Evolutionary conservation across 2,113 vertebrate species (phyloP), one percentile per base, ranked within the genome.

Genomic region (Chloropsis hardwickii): DNA sequence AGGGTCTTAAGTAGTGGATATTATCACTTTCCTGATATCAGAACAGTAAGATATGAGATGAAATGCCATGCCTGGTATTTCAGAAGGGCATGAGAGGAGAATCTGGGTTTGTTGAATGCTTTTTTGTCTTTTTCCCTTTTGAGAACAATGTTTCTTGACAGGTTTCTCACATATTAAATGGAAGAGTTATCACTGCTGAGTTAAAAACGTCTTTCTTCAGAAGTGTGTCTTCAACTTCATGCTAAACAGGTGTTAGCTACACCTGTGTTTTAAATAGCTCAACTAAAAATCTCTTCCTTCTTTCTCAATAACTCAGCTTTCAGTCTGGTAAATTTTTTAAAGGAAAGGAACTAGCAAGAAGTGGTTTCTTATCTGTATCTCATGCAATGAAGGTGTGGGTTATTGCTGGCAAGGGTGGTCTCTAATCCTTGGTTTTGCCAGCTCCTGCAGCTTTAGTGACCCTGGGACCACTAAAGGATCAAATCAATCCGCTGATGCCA

Each of bases 231-330:
- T 91, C 40, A 33, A 6, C 73, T 91, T 92, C 3, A 5, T 24
- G 2, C 71, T 85, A 58, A 94, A 91, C 80, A 69, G 57, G n/a
- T 76, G 65, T 71, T 95, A 92, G 89, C 57, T 86, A 67, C 91
- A 89, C 69, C 69, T 8, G 0, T 39, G 80, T 86, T 92, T 94
- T 92, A 95, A 97, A 94, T 94, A 94, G 44, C 73, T 61, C 20
- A 9, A 2, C 48, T 81, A 18, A 71, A 92, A 76, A 54, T 72
- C 48, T 91, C 35, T 93, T 96, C 74, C 47, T 93, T 87, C 85
- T 94, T 97, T 95, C 73, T 87, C 62, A 87, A 5, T 95, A 91
- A 95, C 83, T 91, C 91, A 95, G 70, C 70, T 95, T 95, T 94
- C 70, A 77, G 70, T 81, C 65, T 95, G 53, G 18, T 89, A 53